Base-by-base conservation (phyloP, 2,797 vertebrate species). In the Chaenodraco wilsoni region DNA sequence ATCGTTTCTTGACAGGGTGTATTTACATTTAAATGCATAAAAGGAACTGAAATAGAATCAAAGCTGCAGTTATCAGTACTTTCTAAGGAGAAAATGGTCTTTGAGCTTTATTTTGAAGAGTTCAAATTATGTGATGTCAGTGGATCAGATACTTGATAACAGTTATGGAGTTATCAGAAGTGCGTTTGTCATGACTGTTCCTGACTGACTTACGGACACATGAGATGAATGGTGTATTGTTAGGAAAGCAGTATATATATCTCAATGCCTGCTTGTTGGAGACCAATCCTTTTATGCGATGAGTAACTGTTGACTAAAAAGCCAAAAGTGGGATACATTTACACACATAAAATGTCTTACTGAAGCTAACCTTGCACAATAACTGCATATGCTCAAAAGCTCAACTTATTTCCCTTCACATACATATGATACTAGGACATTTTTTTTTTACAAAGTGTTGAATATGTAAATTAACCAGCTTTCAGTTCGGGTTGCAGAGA, bases 1-100 rank as follows among this genome's bases (percentile, higher is more conserved):
- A 74, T 82, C 27, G 60, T 45, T 77, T 80, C 44, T 46, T 90
- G 86, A 89, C 84, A 88, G 76, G 75, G 14, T 84, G 63, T 49
- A 77, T 83, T 88, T 80, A 88, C 65, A 73, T 66, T 81, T 37
- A 61, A 16, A 4, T 64, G 65, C 27, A 9, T n/a, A 52, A 19
- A 51, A 55, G 45, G 63, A 56, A 79, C 44, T 49, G 50, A 70
- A 41, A n/a, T 58, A 69, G 56, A 79, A 67, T 75, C 51, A 74
- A 67, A 73, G 68, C 62, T 21, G 37, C 33, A 45, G 48, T 73
- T 71, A 48, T 82, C 46, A 61, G 56, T 45, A 50, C 61, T 48
- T 65, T 43, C 43, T 70, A 19, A 82, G 66, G 33, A 61, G 67
- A 69, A 62, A 5, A 50, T 2, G 8, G 16, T 9, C 37, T 66